Evolutionary conservation across 37 sponge, comb jelly and placozoan genomes (phyloP).

Genomic region (Mnemiopsis leidyi): DNA sequence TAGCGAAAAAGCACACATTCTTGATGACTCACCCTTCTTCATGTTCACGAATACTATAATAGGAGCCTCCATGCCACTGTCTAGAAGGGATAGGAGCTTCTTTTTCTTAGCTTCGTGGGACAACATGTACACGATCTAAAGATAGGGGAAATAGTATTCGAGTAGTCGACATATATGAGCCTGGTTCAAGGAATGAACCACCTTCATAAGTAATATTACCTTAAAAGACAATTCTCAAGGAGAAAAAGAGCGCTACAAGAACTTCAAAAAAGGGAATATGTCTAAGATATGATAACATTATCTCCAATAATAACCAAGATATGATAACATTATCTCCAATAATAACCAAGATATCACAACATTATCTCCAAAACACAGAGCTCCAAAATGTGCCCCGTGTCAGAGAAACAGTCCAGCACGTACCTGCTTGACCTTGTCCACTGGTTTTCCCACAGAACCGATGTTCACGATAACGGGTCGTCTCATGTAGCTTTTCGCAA

Average conservation of each 20-base stretch:
- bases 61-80: slow-evolving; percentile 87
- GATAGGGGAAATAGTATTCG: not conserved
- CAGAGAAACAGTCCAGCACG: too few species aligned
- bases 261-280: too few species aligned
- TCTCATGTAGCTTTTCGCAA: slow-evolving; percentile 89
- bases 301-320: not conserved
- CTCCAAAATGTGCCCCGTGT: too few species aligned
- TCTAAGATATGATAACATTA: not conserved
- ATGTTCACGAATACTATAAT: slow-evolving; percentile 99
- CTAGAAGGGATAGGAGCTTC: slow-evolving; percentile 75
- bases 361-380: too few species aligned
- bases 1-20: too few species aligned
- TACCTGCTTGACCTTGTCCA: slow-evolving; percentile 57
- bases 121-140: slow-evolving; percentile 82
- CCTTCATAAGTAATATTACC: too few species aligned
- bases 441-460: slow-evolving; percentile 79
- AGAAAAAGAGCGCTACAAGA: too few species aligned
- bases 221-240: too few species aligned
- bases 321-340: not conserved
- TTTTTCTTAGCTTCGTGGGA: slow-evolving; percentile 81
- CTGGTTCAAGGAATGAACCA: too few species aligned
- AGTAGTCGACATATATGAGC: too few species aligned
- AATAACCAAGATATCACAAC: not conserved
- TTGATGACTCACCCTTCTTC: slow-evolving; percentile 81
- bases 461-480: slow-evolving; percentile 93